Conservation (phyloP, 2,113 vertebrate species). For the Clupea harengus region DNA sequence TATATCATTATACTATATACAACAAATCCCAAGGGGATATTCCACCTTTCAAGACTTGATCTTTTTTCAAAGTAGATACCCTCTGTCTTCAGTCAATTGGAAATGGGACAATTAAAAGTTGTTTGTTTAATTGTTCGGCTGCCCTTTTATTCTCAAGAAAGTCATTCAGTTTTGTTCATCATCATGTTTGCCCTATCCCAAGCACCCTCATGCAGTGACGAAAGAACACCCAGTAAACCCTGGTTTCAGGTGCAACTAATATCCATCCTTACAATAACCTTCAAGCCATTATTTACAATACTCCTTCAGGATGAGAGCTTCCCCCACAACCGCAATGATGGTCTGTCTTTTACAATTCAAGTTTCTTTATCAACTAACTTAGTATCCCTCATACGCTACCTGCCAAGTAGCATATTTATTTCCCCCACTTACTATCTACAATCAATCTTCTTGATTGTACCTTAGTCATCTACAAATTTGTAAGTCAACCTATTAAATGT, state of each 20-base stretch:
- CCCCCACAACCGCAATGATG: not conserved
- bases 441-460: too few species aligned
- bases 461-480: too few species aligned
- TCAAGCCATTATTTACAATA: not conserved
- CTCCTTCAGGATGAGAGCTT: not conserved
- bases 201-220: not conserved
- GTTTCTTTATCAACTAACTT: too few species aligned
- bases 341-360: too few species aligned
- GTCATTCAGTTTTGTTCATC: not conserved
- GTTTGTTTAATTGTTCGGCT: too few species aligned
- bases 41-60: not conserved
- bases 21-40: not conserved
- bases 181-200: not conserved
- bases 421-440: too few species aligned
- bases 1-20: not conserved
- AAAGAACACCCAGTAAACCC: too few species aligned
- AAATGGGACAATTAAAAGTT: too few species aligned
- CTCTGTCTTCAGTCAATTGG: too few species aligned
- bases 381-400: too few species aligned
- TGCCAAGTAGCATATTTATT: too few species aligned
- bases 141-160: not conserved
- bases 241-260: not conserved
- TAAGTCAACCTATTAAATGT: not conserved
- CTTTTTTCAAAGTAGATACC: not conserved
- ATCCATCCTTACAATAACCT: not conserved